phyloP scores from a whole-genome alignment of 2,113 vertebrate genomes.

The Monopterus albus region DNA sequence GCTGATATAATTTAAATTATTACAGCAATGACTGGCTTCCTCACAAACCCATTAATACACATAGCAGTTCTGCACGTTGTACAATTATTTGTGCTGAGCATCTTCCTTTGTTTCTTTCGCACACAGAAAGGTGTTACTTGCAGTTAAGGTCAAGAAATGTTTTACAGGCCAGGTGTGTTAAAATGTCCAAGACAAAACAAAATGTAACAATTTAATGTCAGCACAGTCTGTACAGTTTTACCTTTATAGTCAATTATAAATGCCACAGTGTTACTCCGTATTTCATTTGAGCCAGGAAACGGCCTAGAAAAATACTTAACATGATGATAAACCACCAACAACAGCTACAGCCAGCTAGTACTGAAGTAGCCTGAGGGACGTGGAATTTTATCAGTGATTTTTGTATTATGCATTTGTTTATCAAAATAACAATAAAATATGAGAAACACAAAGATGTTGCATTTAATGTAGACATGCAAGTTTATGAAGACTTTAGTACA shows the following conservation, averaged over 20 bases:
- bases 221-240: neutral
- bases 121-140: neutral
- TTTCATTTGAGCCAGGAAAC: neutral
- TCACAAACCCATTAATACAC: too few species aligned
- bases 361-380: neutral
- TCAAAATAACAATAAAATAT: neutral
- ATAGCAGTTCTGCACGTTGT: neutral
- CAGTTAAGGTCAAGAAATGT: constrained; percentile 32
- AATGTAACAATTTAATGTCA: neutral
- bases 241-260: neutral
- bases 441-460: neutral
- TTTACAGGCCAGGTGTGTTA: neutral
- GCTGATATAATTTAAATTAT: too few species aligned
- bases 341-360: neutral
- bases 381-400: neutral
- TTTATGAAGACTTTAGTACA: neutral
- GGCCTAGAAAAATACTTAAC: neutral
- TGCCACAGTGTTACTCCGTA: neutral
- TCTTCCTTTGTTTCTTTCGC: constrained; percentile 13
- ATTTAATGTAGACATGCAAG: neutral
- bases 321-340: neutral
- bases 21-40: too few species aligned
- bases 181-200: constrained; percentile 3
- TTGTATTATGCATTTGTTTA: neutral
- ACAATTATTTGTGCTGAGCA: neutral